A percentile compares a stretch with the other conserved stretches of the same genome.
Conservation (phyloP, 1,140 invertebrate species). For the Magallana gigas region DNA sequence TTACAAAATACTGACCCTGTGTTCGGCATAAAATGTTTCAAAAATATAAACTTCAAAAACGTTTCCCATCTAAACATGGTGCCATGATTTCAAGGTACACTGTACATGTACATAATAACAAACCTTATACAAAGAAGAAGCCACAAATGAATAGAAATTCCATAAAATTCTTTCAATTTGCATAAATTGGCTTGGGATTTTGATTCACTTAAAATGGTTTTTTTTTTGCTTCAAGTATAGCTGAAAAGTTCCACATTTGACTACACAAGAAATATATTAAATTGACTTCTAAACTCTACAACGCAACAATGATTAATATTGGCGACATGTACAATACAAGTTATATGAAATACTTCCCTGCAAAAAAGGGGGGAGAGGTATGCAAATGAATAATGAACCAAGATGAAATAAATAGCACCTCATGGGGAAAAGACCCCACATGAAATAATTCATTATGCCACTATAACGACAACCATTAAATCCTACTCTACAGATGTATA, state of each 20-base stretch:
- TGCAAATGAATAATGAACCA: background rate
- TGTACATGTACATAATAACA: too few species aligned
- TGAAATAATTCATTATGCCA: background rate
- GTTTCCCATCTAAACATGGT: background rate
- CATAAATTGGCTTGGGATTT: too few species aligned
- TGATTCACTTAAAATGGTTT: too few species aligned
- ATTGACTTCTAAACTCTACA: background rate
- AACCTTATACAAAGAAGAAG: too few species aligned
- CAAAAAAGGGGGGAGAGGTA: background rate
- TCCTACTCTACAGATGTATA: background rate
- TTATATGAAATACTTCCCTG: background rate
- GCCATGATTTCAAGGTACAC: background rate
- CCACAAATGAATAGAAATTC: too few species aligned
- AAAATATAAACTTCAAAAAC: background rate
- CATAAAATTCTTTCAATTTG: too few species aligned
- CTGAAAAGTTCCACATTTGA: slow-evolving; percentile 14
- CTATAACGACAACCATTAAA: slow-evolving; percentile 17
- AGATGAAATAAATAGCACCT: slow-evolving; percentile 23
- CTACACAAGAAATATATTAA: background rate
- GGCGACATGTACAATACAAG: background rate
- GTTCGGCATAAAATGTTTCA: background rate
- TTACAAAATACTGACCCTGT: slow-evolving; percentile 1
- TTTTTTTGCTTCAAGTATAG: background rate
- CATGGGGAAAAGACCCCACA: background rate
- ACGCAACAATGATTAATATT: slow-evolving; percentile 2